These are phyloP conservation scores for human (Homo sapiens) DNA, from an alignment of 2,113 vertebrate species.

Conservation along the genomic window DNA sequence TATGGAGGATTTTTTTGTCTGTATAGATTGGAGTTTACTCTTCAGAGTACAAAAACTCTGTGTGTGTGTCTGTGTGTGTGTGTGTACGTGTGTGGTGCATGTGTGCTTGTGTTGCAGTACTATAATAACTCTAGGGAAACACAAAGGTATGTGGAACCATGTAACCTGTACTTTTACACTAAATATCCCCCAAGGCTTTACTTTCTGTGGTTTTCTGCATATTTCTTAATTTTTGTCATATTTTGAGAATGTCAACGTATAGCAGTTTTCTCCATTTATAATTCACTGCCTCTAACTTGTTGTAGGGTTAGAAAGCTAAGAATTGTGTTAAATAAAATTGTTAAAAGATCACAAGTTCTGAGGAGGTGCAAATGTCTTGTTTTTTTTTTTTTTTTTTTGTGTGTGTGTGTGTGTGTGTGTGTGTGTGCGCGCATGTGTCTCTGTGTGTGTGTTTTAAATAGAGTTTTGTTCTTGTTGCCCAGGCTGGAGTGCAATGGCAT, in stretches of 20 bases:
- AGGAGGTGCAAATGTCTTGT: background rate
- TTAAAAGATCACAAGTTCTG: background rate
- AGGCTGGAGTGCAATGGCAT: too few species aligned
- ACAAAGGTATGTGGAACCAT: background rate
- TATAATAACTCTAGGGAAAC: background rate
- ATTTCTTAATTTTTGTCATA: slow-evolving; percentile 16
- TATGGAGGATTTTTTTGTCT: background rate
- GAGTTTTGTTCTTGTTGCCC: too few species aligned
- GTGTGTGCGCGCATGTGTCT: rapidly evolving
- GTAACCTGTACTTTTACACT: background rate
- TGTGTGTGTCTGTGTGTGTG: background rate
- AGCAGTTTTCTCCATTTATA: background rate
- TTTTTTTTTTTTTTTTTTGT: too few species aligned
- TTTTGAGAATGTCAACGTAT: background rate
- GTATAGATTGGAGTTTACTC: background rate
- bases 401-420: too few species aligned
- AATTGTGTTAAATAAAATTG: background rate
- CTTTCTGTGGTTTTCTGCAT: background rate
- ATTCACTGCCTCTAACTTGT: background rate
- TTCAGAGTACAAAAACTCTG: background rate
- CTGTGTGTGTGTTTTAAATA: too few species aligned
- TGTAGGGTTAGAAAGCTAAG: background rate
- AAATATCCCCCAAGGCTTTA: background rate
- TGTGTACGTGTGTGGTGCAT: background rate
- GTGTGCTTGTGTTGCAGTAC: background rate